phyloP scores from a whole-genome alignment of 2,113 vertebrate species.

The Morone saxatilis region DNA sequence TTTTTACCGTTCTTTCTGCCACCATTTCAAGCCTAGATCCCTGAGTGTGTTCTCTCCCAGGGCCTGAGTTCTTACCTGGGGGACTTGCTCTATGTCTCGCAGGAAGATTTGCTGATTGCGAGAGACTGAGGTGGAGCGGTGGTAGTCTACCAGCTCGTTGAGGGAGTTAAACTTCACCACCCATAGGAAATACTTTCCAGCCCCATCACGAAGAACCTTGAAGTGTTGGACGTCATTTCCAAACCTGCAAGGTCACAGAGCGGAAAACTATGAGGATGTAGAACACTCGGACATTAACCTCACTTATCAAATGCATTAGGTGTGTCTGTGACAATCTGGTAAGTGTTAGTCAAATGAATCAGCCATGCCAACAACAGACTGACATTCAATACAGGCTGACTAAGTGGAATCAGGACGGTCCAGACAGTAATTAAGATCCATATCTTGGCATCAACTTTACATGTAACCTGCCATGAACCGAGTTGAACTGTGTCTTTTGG shows the following conservation, averaged over 20 bases:
- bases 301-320: constrained; percentile 22
- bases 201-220: constrained; percentile 98
- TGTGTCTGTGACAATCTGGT: background rate
- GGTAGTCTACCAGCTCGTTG: constrained; percentile 99
- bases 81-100: constrained; percentile 97
- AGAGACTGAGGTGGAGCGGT: constrained; percentile 97
- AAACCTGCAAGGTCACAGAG: constrained; percentile 84
- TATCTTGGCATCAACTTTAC: constrained; percentile 39
- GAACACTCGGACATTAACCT: background rate
- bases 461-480: constrained; percentile 29
- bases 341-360: constrained; percentile 56
- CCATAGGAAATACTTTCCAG: constrained; percentile 99
- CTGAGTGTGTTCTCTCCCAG: no score
- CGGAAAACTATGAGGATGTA: background rate
- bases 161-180: constrained; percentile 99
- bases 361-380: constrained; percentile 4
- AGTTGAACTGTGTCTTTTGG: background rate
- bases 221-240: constrained; percentile 99
- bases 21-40: background rate
- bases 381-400: background rate
- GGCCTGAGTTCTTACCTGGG: constrained; percentile 87
- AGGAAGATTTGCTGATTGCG: constrained; percentile 99
- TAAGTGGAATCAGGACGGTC: constrained; percentile 9
- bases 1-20: background rate
- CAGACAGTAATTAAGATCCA: constrained; percentile 41